phyloP scores from a whole-genome alignment of 2,797 vertebrate genomes.

The Rhodeus uyekii region DNA sequence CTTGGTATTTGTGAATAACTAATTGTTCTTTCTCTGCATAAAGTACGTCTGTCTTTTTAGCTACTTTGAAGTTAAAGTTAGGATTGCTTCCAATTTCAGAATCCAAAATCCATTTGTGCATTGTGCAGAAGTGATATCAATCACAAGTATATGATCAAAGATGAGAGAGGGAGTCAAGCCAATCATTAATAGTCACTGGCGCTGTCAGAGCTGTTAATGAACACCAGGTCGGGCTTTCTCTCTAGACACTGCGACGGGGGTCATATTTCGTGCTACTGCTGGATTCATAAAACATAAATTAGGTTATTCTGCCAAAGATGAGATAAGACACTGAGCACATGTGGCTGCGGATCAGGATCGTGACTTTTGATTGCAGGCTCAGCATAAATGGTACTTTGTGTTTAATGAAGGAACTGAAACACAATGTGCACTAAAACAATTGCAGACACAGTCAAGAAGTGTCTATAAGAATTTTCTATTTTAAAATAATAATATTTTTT shows the following conservation, averaged over 20 bases:
- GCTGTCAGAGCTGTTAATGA: constrained; percentile 16
- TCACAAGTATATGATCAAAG: background rate
- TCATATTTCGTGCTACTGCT: constrained; percentile 8
- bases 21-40: background rate
- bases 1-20: background rate
- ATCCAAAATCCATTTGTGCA: background rate
- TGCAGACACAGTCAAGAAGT: background rate
- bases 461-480: background rate
- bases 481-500: no score
- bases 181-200: background rate
- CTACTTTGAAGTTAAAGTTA: background rate
- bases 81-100: background rate
- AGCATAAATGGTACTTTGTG: background rate
- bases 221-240: constrained; percentile 7
- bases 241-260: background rate
- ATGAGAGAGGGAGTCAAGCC: background rate
- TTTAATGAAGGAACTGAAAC: background rate
- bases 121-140: background rate
- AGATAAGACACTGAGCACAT: constrained; percentile 17
- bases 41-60: background rate
- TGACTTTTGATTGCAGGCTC: background rate
- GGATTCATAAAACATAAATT: background rate
- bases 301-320: constrained; percentile 21
- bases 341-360: background rate
- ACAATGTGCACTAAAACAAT: background rate